Evolutionary conservation across 2,797 vertebrate species (phyloP).

Genomic region (Protosalanx chinensis): DNA sequence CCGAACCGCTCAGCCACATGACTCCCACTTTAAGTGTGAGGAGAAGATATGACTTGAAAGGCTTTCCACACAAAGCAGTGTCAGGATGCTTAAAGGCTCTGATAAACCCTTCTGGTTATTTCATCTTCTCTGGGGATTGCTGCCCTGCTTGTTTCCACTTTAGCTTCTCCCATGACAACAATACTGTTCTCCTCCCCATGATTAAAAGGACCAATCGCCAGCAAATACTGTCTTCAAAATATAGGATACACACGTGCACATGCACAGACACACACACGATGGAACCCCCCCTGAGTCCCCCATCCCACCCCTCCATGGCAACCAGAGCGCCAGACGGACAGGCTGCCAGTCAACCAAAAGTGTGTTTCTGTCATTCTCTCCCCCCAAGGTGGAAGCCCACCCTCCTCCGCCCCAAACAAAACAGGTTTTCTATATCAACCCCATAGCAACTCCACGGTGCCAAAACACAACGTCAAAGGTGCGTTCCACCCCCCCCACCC

Average conservation of each 20-base stretch:
- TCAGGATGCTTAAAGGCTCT: too few relatives aligned
- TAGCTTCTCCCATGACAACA: neutral
- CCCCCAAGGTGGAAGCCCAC: slow-evolving; percentile 81
- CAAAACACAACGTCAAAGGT: slow-evolving; percentile 82
- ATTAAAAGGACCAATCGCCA: slow-evolving; percentile 25
- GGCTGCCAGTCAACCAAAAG: slow-evolving; percentile 58
- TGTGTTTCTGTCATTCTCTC: slow-evolving; percentile 74
- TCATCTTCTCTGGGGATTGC: too few relatives aligned
- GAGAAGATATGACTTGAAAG: neutral
- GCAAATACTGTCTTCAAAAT: neutral
- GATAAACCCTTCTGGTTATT: neutral
- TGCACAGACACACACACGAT: slow-evolving; percentile 26
- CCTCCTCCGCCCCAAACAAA: slow-evolving; percentile 83
- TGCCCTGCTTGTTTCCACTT: neutral
- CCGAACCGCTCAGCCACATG: too few relatives aligned
- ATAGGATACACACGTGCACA: slow-evolving; percentile 1
- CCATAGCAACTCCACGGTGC: slow-evolving; percentile 82
- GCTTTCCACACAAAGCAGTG: neutral
- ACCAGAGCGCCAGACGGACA: slow-evolving; percentile 65
- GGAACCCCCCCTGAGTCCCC: slow-evolving; percentile 50
- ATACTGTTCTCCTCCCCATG: neutral
- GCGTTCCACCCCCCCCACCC: slow-evolving; percentile 60
- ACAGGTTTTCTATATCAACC: slow-evolving; percentile 87
- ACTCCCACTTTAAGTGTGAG: too few relatives aligned
- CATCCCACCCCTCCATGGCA: slow-evolving; percentile 57